Percentiles rank a stretch among this genome's conserved stretches.
Evolutionary conservation across 2,113 vertebrate species (phyloP).

Genomic region (Clarias macrocephalus): DNA sequence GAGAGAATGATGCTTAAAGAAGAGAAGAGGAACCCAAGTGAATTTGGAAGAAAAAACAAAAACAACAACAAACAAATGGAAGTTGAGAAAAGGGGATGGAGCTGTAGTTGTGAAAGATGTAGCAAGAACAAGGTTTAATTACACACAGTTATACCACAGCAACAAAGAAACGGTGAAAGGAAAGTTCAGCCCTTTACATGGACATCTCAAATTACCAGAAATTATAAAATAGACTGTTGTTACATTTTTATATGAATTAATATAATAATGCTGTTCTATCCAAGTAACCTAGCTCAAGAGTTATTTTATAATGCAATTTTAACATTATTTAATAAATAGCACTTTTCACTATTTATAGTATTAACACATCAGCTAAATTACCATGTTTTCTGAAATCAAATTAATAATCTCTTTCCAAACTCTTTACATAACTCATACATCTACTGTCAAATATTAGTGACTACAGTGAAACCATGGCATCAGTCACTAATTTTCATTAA

Average conservation of each 20-base stretch:
- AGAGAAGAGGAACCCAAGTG: conserved; percentile 7
- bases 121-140: conserved; percentile 15
- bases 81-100: not conserved
- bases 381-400: not conserved
- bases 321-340: not conserved
- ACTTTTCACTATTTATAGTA: not conserved
- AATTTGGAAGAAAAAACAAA: not conserved
- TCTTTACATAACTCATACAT: not conserved
- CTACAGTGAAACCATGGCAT: not conserved
- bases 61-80: not conserved
- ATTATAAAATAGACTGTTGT: not conserved
- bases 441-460: not conserved
- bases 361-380: not conserved
- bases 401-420: not conserved
- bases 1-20: not conserved
- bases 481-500: not conserved
- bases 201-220: not conserved
- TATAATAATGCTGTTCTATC: not conserved
- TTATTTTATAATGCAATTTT: not conserved
- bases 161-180: not conserved
- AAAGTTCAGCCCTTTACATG: not conserved
- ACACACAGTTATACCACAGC: conserved; percentile 8
- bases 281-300: not conserved
- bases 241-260: not conserved
- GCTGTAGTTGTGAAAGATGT: not conserved